Percentiles rank a stretch among this genome's conserved stretches.
Evolutionary conservation across 2,113 vertebrate genomes (phyloP).

Genomic region (Myxocyprinus asiaticus): DNA sequence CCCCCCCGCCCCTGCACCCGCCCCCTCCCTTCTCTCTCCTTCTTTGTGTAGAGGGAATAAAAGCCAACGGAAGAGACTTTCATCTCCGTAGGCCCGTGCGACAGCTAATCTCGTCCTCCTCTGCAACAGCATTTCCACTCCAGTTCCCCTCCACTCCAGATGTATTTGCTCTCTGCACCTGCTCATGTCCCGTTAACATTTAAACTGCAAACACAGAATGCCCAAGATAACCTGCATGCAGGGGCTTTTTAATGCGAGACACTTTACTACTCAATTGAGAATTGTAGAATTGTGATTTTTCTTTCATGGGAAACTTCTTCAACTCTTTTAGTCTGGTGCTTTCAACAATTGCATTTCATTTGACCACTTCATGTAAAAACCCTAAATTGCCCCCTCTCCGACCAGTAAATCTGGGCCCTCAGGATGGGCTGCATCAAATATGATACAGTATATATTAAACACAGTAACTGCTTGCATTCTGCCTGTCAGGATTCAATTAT

Average conservation of each 20-base stretch:
- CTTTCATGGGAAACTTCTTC: neutral
- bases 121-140: constrained; percentile 74
- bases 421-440: constrained; percentile 62
- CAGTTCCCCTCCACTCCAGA: constrained; percentile 71
- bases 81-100: constrained; percentile 64
- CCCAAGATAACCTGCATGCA: constrained; percentile 69
- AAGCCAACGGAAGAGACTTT: no score
- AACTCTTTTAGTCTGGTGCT: neutral
- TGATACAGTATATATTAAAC: constrained; percentile 72
- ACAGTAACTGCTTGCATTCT: constrained; percentile 63
- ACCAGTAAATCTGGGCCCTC: constrained; percentile 65
- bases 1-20: no score
- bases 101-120: constrained; percentile 71
- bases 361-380: constrained; percentile 63
- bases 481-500: constrained; percentile 79
- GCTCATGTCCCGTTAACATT: constrained; percentile 75
- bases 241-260: constrained; percentile 65
- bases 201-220: constrained; percentile 80
- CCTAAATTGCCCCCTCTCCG: neutral
- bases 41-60: constrained; percentile 48
- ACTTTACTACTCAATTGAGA: constrained; percentile 61
- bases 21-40: constrained; percentile 42
- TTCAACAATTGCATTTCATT: constrained; percentile 39
- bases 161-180: constrained; percentile 74
- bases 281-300: no score